phyloP scores from a whole-genome alignment of 2,888 invertebrate species.

The Drosophila peninsularis region DNA sequence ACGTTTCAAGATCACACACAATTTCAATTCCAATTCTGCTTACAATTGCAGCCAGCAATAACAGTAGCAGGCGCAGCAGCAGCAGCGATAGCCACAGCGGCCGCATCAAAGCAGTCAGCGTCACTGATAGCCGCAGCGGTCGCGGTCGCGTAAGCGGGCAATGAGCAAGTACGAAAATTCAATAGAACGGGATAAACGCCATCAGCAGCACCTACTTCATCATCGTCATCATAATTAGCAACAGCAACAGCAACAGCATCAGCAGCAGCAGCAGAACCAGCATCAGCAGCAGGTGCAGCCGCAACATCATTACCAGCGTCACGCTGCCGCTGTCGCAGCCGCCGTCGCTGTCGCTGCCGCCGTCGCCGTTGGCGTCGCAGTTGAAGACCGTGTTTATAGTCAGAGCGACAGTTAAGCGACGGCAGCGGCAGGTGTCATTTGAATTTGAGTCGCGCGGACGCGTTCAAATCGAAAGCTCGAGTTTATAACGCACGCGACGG shows the following conservation, averaged over 20 bases:
- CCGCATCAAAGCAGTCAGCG: too few relatives aligned
- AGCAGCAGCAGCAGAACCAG: constrained; percentile 14
- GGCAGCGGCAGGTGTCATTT: constrained; percentile 80
- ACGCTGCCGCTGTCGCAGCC: constrained; percentile 35
- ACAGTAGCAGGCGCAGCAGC: constrained; percentile 26
- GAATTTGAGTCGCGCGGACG: constrained; percentile 73
- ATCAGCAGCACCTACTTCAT: background rate
- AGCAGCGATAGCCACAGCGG: constrained; percentile 26
- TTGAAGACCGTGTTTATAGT: constrained; percentile 55
- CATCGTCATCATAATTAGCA: background rate
- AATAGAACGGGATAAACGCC: constrained; percentile 50
- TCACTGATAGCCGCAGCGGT: constrained; percentile 26
- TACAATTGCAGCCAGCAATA: constrained; percentile 28
- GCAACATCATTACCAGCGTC: constrained; percentile 28
- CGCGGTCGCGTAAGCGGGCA: constrained; percentile 39
- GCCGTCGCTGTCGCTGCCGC: constrained; percentile 24
- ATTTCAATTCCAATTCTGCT: constrained; percentile 47
- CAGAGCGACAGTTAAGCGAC: constrained; percentile 69
- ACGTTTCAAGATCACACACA: constrained; percentile 76
- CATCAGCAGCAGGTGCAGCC: constrained; percentile 23
- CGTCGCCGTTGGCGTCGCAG: constrained; percentile 54
- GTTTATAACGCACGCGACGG: constrained; percentile 41
- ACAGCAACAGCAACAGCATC: constrained; percentile 23
- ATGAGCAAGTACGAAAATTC: constrained; percentile 58
- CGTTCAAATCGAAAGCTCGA: constrained; percentile 32